Evolutionary conservation across 1,140 invertebrate genomes (phyloP), one percentile per base, ranked within the genome.

Genomic region (Drosophila pachea): DNA sequence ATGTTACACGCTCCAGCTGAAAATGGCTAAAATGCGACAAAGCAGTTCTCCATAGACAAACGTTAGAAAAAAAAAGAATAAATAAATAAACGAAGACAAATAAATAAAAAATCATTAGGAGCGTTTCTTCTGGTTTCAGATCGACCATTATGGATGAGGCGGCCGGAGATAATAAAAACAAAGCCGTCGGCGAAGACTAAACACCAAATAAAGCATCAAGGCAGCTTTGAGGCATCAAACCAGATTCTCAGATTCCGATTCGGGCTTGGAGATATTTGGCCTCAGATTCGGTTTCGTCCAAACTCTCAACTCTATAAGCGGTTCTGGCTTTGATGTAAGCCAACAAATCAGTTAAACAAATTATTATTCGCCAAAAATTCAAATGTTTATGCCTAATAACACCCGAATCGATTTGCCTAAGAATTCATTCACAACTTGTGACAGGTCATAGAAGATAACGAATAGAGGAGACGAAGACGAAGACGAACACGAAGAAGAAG

Each of bases 51-150:
- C 22, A 22, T 22, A 22, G 16, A 38, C 50, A 36, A 53, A 16
- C 68, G 79, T 62, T 62, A 3, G 22, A 22, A 22, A 3, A 22
- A 22, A 22, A 22, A 3, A 22, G 22, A 22, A 22, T 22, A 22
- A 22, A 22, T 22, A 22, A 22, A 22, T 22, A 86, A 84, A 84
- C 76, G 76, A 68, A 76, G 74, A 65, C 69, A 79, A 74, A 84
- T 84, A 86, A 84, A 84, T 84, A 86, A 72, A 74, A 76, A 84
- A 74, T 86, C 79, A 84, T 86, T 84, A 84, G 73, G 70, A 86
- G 59, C 50, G 70, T 49, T 71, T 48, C 68, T 59, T 64, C 47
- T 67, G 65, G 70, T 59, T 56, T 63, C 49, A 14, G 53, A 58
- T 50, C 43, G 47, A 48, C 56, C 48, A 69, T 73, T 70, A 62